Evolutionary conservation across 2,888 invertebrate genomes (phyloP).

Genomic region (Orthosia cruda): DNA sequence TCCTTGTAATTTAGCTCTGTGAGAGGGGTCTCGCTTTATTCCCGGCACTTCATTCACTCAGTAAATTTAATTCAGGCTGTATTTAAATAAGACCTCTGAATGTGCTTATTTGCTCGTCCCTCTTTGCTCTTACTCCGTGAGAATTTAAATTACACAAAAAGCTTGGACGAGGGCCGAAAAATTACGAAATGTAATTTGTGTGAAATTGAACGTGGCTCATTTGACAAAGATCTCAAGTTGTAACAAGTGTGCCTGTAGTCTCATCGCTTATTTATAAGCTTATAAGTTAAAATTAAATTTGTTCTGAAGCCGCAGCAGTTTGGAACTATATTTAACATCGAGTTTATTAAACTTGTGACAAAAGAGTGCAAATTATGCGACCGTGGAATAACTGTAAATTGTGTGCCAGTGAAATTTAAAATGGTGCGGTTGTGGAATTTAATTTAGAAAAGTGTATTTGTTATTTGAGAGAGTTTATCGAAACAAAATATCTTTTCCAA

Average conservation of each 20-base stretch:
- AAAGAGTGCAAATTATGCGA: slow-evolving; percentile 15
- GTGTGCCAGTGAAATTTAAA: slow-evolving; percentile 10
- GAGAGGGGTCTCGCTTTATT: slow-evolving; percentile 42
- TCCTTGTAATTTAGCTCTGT: slow-evolving; percentile 55
- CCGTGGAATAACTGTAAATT: slow-evolving; percentile 12
- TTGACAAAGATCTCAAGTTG: slow-evolving; percentile 43
- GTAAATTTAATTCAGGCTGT: slow-evolving; percentile 53
- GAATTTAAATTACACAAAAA: slow-evolving; percentile 70
- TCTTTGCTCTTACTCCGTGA: slow-evolving; percentile 39
- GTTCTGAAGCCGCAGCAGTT: slow-evolving; percentile 38
- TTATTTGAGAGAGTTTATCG: background rate
- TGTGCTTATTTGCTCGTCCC: slow-evolving; percentile 60
- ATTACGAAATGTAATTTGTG: slow-evolving; percentile 43
- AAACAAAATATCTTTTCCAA: slow-evolving; percentile 4
- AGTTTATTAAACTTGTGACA: slow-evolving; percentile 25
- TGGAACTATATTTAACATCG: slow-evolving; percentile 20
- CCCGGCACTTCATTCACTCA: slow-evolving; percentile 34
- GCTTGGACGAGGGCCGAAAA: slow-evolving; percentile 53
- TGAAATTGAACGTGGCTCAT: slow-evolving; percentile 50
- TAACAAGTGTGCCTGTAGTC: slow-evolving; percentile 21
- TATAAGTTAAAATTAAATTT: slow-evolving; percentile 59
- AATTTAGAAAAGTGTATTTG: background rate
- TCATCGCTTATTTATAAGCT: slow-evolving; percentile 57
- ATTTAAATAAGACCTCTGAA: slow-evolving; percentile 63
- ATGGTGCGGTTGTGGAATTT: background rate